Base-by-base conservation (phyloP, 2,888 invertebrate genomes). In the Chymomyza amoena region DNA sequence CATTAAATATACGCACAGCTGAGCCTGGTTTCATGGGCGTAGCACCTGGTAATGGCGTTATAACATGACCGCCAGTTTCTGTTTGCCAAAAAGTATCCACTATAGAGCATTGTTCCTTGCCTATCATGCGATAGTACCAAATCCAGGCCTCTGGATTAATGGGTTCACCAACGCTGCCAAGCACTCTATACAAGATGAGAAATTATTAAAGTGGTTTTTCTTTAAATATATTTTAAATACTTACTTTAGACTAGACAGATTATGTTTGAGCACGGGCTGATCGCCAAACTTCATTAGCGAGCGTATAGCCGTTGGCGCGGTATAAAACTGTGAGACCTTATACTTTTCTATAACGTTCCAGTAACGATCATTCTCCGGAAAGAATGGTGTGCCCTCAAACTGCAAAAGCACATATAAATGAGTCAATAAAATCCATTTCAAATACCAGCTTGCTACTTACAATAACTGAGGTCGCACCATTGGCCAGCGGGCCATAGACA, bases 61-160 rank as follows among this genome's bases (percentile, higher is more conserved):
- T 94, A 20, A 99, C 97, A 92, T 99, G 99, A 0, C 99, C 99
- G 9, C 99, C 99, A 6, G 99, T 99, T 93, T 99, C 99, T 0
- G 99, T 99, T 93, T 99, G 99, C 99, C 99, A 99, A 92, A 98
- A 99, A 0, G 99, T 99, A 91, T 99, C 99, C 0, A 97, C 97
- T 88, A 99, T 96, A 67, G 98, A 97, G 92, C 97, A 97, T 76
- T 94, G 95, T 61, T 94, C 94, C 73, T 94, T 94, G 5, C 98
- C 98, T 32, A 98, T 94, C 39, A 95, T 89, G 79, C 95, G 94
- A 91, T 98, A 96, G 92, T 98, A 99, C 99, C 99, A 99, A 62
- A 96, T 91, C 99, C 99, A 99, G 0, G 99, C 99, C 91, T 99
- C 99, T 0, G 98, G 96, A 92, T 99, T 99, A 78, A 99, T 99